Conservation (phyloP, 2,888 invertebrate species). For the Byasa hedistus region DNA sequence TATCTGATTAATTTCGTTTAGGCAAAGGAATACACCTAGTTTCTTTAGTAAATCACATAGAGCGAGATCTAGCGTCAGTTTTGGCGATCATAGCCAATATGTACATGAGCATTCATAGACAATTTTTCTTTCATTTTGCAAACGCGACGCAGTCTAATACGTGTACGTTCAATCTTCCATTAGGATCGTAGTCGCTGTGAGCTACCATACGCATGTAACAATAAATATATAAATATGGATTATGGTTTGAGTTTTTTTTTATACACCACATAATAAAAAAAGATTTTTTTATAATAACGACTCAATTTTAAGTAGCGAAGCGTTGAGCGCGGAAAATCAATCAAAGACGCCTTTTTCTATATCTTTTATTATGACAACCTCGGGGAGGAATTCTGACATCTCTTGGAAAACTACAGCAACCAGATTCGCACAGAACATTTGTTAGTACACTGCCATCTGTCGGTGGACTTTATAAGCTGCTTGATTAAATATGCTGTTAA, state of each 20-base stretch:
- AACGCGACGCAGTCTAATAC: slow-evolving; percentile 55
- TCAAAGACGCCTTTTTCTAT: no score
- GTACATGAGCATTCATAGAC: background rate
- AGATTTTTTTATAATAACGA: background rate
- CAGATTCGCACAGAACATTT: no score
- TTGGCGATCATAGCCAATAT: background rate
- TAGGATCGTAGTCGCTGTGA: slow-evolving; percentile 73
- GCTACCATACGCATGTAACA: slow-evolving; percentile 72
- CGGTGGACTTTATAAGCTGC: background rate
- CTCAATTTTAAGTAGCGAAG: no score
- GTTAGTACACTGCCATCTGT: background rate
- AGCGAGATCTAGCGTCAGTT: background rate
- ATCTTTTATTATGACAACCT: no score
- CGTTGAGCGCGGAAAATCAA: no score
- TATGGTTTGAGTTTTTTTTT: slow-evolving; percentile 30
- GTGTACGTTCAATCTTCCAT: slow-evolving; percentile 74
- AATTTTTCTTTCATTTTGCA: slow-evolving; percentile 32
- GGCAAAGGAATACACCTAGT: background rate
- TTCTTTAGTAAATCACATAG: background rate
- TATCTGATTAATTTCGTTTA: background rate
- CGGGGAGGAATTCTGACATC: no score
- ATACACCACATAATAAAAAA: slow-evolving; percentile 13
- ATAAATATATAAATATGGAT: slow-evolving; percentile 56
- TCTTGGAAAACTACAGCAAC: no score
- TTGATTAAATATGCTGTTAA: background rate